These are phyloP conservation scores for Nothoprocta perdicaria DNA, from an alignment of 2,113 vertebrate species.

Conservation along the genomic window DNA sequence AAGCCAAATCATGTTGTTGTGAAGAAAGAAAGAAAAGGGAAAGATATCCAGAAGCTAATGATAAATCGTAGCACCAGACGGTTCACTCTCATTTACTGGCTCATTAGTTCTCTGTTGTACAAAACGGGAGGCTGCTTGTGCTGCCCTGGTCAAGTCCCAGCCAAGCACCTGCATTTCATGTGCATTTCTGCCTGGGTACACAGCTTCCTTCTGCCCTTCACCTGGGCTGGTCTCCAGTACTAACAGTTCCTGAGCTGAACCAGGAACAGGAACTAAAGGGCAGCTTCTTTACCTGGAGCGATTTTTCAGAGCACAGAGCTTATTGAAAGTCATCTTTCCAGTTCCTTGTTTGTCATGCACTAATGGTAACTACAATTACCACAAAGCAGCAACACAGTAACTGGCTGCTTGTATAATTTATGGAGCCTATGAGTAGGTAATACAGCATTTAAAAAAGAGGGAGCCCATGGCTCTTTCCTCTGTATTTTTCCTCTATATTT, in stretches of 20 bases:
- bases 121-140: not conserved
- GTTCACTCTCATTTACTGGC: not conserved
- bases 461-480: not conserved
- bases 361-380: slow-evolving; percentile 4
- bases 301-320: slow-evolving; percentile 2
- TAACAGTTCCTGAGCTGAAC: not conserved
- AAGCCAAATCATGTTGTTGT: not conserved
- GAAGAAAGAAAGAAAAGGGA: not conserved
- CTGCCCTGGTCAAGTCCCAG: not conserved
- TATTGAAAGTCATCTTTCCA: not conserved
- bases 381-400: not conserved
- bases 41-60: not conserved
- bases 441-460: not conserved
- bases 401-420: not conserved
- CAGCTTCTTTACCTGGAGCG: not conserved
- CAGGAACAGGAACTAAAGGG: not conserved
- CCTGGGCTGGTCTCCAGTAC: not conserved
- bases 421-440: not conserved
- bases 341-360: not conserved
- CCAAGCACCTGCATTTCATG: not conserved
- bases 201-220: not conserved
- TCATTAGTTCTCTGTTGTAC: not conserved
- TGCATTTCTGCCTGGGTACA: not conserved
- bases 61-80: not conserved
- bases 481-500: not conserved